These are phyloP conservation scores for Platyrinchus mystaceus DNA, from an alignment of 2,797 vertebrate genomes.

Conservation along the genomic window DNA sequence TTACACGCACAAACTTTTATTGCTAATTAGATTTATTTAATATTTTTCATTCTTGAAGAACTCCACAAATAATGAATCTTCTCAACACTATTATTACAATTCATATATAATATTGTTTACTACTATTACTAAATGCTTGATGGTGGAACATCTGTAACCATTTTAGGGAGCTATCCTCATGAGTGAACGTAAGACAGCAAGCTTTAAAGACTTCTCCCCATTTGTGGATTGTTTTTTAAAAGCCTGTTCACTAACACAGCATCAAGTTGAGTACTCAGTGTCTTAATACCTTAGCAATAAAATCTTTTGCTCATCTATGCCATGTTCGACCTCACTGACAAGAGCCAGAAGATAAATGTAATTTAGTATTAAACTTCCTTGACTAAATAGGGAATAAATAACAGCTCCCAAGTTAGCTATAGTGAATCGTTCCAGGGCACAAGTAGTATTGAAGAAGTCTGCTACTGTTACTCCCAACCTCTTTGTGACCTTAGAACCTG, in stretches of 20 bases:
- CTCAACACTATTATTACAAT: neutral
- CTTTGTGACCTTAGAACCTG: neutral
- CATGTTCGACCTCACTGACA: neutral
- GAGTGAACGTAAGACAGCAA: neutral
- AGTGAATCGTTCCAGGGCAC: neutral
- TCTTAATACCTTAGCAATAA: neutral
- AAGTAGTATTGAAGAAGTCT: neutral
- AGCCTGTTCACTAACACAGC: neutral
- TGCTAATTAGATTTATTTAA: neutral
- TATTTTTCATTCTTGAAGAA: neutral
- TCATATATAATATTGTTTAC: neutral
- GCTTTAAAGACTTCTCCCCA: neutral
- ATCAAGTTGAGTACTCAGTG: neutral
- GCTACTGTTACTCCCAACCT: neutral
- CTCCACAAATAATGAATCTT: neutral
- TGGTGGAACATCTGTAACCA: constrained; percentile 17
- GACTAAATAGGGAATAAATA: neutral
- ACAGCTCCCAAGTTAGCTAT: neutral
- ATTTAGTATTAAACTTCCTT: neutral
- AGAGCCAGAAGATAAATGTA: neutral
- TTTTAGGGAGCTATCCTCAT: neutral
- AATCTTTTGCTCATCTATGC: neutral
- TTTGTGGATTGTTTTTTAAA: neutral
- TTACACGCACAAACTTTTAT: neutral
- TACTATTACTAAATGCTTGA: constrained; percentile 9